Conservation (phyloP, 2,113 vertebrate genomes). For the Equus quagga region DNA sequence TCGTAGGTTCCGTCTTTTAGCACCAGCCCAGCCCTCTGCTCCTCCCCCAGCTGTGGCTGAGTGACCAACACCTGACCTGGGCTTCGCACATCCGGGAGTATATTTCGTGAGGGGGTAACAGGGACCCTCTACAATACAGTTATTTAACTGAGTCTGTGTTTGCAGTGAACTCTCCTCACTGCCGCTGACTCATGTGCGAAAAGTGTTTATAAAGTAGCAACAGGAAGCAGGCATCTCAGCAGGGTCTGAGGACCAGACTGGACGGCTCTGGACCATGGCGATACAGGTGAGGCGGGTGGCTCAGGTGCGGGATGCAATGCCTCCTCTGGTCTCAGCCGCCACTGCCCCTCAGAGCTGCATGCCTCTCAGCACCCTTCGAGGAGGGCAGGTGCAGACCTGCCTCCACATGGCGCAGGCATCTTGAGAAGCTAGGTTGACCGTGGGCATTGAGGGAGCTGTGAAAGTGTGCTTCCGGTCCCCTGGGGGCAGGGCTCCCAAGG, state of each 20-base stretch:
- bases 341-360: not conserved
- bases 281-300: fast-evolving
- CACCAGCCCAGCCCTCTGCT: not conserved
- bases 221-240: not conserved
- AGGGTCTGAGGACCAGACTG: not conserved
- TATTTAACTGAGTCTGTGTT: not conserved
- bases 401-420: fast-evolving
- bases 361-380: not conserved
- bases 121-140: no score
- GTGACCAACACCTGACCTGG: no score
- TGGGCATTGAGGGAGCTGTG: not conserved
- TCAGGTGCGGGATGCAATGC: not conserved
- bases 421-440: not conserved
- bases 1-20: not conserved
- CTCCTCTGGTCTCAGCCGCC: no score
- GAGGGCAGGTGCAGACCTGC: not conserved
- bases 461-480: not conserved
- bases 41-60: no score
- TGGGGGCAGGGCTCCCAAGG: not conserved
- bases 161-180: not conserved
- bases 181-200: not conserved
- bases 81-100: not conserved
- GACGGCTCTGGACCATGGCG: not conserved
- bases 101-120: fast-evolving
- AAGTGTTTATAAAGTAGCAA: not conserved